Evolutionary conservation across 2,888 invertebrate genomes (phyloP).

Genomic region (Drosophila quasianomalipes): DNA sequence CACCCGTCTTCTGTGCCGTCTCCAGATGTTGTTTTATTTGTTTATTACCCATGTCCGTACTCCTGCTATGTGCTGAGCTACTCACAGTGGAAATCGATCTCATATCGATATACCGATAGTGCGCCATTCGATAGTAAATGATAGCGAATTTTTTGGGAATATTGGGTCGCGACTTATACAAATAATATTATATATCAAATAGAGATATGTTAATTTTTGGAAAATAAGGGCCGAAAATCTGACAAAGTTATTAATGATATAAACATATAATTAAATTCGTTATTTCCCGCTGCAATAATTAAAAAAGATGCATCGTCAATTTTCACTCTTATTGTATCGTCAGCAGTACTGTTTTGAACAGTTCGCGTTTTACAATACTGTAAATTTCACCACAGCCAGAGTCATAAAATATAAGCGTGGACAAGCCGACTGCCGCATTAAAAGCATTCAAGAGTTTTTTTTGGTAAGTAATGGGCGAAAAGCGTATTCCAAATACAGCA

Average conservation of each 20-base stretch:
- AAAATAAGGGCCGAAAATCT: constrained; percentile 11
- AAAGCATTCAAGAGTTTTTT: constrained; percentile 29
- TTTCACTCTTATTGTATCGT: constrained; percentile 12
- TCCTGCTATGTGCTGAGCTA: constrained; percentile 29
- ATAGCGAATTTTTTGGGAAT: constrained; percentile 10
- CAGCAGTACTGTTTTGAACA: background rate
- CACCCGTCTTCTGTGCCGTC: constrained; percentile 97
- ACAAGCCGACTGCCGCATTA: constrained; percentile 27
- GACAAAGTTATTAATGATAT: background rate
- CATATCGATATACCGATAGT: constrained; percentile 41
- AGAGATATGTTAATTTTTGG: constrained; percentile 19
- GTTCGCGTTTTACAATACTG: constrained; percentile 38
- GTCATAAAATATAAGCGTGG: constrained; percentile 57
- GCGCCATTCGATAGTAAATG: background rate
- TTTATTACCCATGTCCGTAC: constrained; percentile 92
- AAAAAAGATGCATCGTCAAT: background rate
- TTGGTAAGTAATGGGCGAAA: constrained; percentile 28
- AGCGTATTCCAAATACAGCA: background rate
- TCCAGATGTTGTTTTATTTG: constrained; percentile 96
- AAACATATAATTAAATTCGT: background rate
- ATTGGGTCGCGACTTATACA: background rate
- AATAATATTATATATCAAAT: background rate
- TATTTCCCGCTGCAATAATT: background rate
- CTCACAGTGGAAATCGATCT: constrained; percentile 6
- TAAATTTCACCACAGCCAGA: constrained; percentile 18